Percentiles rank a stretch among this genome's conserved stretches.
phyloP scores from a whole-genome alignment of 2,888 invertebrate genomes.

The Drosophila longiperda region DNA sequence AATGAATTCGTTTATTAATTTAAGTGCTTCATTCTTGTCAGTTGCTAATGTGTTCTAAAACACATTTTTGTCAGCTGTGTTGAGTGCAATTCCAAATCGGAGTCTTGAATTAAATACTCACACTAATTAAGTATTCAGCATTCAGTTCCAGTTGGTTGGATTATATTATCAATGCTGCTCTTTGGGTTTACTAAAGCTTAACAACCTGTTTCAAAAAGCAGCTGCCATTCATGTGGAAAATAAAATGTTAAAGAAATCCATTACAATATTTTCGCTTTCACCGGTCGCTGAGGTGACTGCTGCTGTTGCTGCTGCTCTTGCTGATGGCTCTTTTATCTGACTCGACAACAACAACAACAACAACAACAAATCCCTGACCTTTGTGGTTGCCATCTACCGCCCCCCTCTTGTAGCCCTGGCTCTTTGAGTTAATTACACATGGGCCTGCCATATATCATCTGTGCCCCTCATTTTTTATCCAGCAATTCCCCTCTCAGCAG shows the following conservation, averaged over 20 bases:
- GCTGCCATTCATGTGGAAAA: conserved; percentile 57
- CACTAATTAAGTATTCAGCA: conserved; percentile 21
- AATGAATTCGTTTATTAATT: background rate
- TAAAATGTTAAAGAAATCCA: conserved; percentile 59
- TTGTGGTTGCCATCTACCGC: conserved; percentile 52
- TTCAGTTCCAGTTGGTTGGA: conserved; percentile 28
- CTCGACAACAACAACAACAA: conserved; percentile 13
- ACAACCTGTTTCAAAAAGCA: conserved; percentile 57
- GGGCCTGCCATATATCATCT: conserved; percentile 29
- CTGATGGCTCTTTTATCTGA: conserved; percentile 23
- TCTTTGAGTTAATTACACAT: conserved; percentile 68
- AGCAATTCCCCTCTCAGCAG: conserved; percentile 18
- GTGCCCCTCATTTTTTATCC: background rate
- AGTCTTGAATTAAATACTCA: background rate
- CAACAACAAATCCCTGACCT: conserved; percentile 70
- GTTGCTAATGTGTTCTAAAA: background rate
- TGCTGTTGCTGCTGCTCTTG: background rate
- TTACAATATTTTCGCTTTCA: conserved; percentile 72
- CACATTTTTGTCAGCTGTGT: background rate
- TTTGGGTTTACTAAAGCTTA: conserved; percentile 23
- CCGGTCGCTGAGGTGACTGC: conserved; percentile 41
- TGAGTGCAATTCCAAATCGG: background rate
- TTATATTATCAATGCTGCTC: conserved; percentile 20
- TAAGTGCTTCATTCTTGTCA: background rate
- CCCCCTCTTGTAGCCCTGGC: background rate